These are phyloP conservation scores for Amorpha juglandis DNA, from an alignment of 2,888 invertebrate genomes.

Conservation along the genomic window DNA sequence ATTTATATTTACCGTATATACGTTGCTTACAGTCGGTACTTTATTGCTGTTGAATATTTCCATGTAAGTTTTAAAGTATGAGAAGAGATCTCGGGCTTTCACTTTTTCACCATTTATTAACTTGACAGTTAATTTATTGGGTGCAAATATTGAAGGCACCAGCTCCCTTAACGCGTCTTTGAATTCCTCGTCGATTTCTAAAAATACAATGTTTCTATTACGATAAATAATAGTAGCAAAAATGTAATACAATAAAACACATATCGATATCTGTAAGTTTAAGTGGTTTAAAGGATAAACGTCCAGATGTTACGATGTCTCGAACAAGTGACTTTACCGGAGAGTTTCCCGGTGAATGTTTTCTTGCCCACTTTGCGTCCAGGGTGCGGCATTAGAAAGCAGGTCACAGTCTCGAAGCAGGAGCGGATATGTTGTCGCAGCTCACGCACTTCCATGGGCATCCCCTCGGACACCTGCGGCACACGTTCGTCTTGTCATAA, in stretches of 20 bases:
- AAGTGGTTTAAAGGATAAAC: too few species aligned
- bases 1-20: slow-evolving; percentile 27
- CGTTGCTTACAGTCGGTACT: slow-evolving; percentile 28
- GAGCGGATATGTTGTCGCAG: slow-evolving; percentile 31
- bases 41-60: slow-evolving; percentile 30
- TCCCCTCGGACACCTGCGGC: not conserved
- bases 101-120: slow-evolving; percentile 30
- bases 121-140: slow-evolving; percentile 26
- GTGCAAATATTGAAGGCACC: slow-evolving; percentile 25
- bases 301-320: too few species aligned
- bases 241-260: not conserved
- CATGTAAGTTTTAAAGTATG: slow-evolving; percentile 33
- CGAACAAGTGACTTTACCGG: slow-evolving; percentile 9
- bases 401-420: slow-evolving; percentile 30
- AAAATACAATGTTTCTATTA: not conserved
- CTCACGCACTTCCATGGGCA: slow-evolving; percentile 25
- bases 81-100: slow-evolving; percentile 29
- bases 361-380: slow-evolving; percentile 27
- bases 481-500: not conserved
- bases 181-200: slow-evolving; percentile 26
- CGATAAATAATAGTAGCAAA: not conserved
- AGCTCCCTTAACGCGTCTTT: slow-evolving; percentile 22
- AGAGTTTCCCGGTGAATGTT: slow-evolving; percentile 17
- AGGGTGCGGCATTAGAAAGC: slow-evolving; percentile 36
- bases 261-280: too few species aligned